These are phyloP conservation scores for Pristionchus fissidentatus DNA, from an alignment of 2,888 invertebrate species.

Conservation along the genomic window DNA sequence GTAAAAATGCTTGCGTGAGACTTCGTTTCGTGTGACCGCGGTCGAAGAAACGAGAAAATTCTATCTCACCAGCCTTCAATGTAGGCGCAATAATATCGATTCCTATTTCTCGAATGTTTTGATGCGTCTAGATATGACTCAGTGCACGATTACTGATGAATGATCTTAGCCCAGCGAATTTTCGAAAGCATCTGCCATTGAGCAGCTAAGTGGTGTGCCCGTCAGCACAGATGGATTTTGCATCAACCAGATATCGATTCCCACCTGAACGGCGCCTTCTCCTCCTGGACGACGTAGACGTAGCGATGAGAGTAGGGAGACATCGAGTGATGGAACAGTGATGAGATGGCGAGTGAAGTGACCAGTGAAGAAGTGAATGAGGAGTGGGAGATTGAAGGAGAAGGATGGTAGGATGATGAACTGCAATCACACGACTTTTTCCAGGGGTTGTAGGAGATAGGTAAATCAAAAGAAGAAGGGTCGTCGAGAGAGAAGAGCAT, in stretches of 20 bases:
- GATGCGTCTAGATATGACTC: too few relatives aligned
- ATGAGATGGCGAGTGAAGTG: slow-evolving; percentile 20
- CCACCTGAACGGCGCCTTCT: neutral
- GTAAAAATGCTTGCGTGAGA: too few relatives aligned
- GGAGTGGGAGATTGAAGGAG: neutral
- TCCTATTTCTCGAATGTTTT: too few relatives aligned
- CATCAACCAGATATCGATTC: neutral
- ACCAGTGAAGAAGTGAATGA: slow-evolving; percentile 26
- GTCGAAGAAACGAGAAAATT: neutral
- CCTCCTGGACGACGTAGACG: slow-evolving; percentile 19
- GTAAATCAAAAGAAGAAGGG: too few relatives aligned
- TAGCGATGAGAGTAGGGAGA: slow-evolving; percentile 44
- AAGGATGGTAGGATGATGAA: neutral
- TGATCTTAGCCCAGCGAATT: too few relatives aligned
- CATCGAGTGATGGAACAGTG: slow-evolving; percentile 41
- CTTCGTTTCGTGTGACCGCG: neutral
- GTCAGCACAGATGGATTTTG: too few relatives aligned
- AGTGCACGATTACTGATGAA: too few relatives aligned
- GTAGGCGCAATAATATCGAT: too few relatives aligned
- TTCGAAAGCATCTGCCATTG: neutral
- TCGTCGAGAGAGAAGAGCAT: too few relatives aligned
- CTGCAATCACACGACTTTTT: neutral
- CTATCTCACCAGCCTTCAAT: too few relatives aligned
- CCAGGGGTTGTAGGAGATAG: too few relatives aligned
- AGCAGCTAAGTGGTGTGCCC: too few relatives aligned